These are phyloP conservation scores for Alligator sinensis DNA, from an alignment of 2,113 vertebrate species.

Conservation along the genomic window DNA sequence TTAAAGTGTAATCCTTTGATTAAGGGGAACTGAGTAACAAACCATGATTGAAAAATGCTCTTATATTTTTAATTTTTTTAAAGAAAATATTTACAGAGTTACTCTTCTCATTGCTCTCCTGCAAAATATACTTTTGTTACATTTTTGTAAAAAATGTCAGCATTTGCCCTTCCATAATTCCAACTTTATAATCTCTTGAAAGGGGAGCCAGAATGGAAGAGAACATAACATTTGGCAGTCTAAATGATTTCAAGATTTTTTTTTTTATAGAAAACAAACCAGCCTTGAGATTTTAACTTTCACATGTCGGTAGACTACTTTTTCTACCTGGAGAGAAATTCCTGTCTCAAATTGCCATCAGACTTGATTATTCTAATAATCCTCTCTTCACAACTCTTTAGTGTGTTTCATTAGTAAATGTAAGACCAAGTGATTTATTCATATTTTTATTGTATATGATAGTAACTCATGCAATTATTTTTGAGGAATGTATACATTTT, in stretches of 20 bases:
- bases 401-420: not conserved
- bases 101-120: not conserved
- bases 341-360: not conserved
- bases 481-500: not conserved
- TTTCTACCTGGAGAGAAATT: not conserved
- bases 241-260: not conserved
- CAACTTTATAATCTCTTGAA: not conserved
- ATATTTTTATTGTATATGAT: not conserved
- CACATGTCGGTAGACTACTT: not conserved
- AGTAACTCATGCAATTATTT: not conserved
- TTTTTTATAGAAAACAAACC: not conserved
- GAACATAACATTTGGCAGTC: not conserved
- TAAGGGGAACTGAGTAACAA: not conserved
- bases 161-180: not conserved
- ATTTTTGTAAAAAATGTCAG: not conserved
- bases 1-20: not conserved
- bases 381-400: not conserved
- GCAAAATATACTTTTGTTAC: not conserved
- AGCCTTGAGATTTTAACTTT: too few species aligned
- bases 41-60: not conserved
- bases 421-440: not conserved
- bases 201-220: not conserved
- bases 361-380: rapidly evolving
- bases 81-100: not conserved
- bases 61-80: not conserved